Evolutionary conservation across 1,140 invertebrate genomes (phyloP), one percentile per base, ranked within the genome.

Genomic region (Teleogryllus occipitalis): DNA sequence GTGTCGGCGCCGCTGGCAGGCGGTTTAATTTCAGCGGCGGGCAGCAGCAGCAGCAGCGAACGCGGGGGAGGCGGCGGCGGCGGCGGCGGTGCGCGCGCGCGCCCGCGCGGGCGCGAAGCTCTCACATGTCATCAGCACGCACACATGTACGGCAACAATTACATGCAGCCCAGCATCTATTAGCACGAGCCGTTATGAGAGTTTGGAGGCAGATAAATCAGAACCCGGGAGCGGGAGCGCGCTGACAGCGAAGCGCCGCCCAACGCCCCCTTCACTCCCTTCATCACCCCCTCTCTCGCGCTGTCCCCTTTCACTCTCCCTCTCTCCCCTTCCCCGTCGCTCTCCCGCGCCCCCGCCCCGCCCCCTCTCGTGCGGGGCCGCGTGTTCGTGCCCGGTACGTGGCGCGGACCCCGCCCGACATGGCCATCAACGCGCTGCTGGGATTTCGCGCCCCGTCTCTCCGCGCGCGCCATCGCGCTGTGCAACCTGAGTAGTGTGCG

Each of bases 131-230:
- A 65, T 65, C 54, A 65, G 54, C 54, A 65, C 54, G 54, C 54
- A 65, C 54, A 65, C 54, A 65, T 65, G 54, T 65, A 65, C 54
- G 54, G 54, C 54, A 65, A 65, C 54, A 65, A 65, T 65, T 65
- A 65, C 54, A 65, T 65, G 54, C 54, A 65, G 54, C 54, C 54
- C 54, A 65, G 54, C 54, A 65, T 65, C 54, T 65, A 65, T 65
- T 65, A 65, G 54, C 54, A 65, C 54, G 54, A 65, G 10, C 10
- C 10, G 54, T 65, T 65, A 65, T 65, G 54, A 65, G 54, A 65
- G 54, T 65, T 65, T 65, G 54, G 54, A 65, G 54, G 54, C 54
- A 65, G 54, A 65, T 65, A 65, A 65, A 65, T 65, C 54, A 65
- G 54, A 65, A 65, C 54, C 10, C 54, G 54, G 18, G 54, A 1